phyloP scores from a whole-genome alignment of 2,888 invertebrate genomes.

The Horisme vitalbata region DNA sequence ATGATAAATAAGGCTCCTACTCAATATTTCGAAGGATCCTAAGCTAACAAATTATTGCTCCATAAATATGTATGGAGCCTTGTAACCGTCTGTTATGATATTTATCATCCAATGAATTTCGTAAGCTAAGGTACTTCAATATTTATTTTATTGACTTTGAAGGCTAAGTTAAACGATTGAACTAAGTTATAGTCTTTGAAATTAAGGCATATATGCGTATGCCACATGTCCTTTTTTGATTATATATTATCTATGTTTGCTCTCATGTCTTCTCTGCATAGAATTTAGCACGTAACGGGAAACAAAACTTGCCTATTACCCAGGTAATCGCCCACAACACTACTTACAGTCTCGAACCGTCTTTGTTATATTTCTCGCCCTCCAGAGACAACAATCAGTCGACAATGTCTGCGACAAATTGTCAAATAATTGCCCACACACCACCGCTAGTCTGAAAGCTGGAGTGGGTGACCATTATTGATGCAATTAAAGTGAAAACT shows the following conservation, averaged over 20 bases:
- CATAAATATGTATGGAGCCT: conserved; percentile 16
- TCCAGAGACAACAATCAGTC: conserved; percentile 37
- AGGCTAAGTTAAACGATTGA: too few relatives aligned
- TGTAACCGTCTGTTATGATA: conserved; percentile 8
- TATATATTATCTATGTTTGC: too few relatives aligned
- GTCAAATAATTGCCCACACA: conserved; percentile 41
- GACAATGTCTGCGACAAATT: conserved; percentile 43
- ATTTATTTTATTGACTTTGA: neutral
- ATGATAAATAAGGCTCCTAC: conserved; percentile 36
- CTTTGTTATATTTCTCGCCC: neutral
- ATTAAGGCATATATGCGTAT: too few relatives aligned
- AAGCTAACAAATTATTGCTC: conserved; percentile 31
- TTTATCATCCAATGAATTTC: conserved; percentile 1
- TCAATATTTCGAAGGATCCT: conserved; percentile 36
- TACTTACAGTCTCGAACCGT: too few relatives aligned
- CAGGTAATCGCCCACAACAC: too few relatives aligned
- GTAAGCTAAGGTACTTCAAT: neutral
- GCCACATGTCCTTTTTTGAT: too few relatives aligned
- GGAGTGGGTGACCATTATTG: conserved; percentile 7
- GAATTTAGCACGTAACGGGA: too few relatives aligned
- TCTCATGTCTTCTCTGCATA: too few relatives aligned
- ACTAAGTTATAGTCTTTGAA: too few relatives aligned
- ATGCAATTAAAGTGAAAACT: conserved; percentile 6
- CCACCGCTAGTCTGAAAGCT: conserved; percentile 16
- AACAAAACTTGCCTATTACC: too few relatives aligned